phyloP scores from a whole-genome alignment of 2,888 invertebrate genomes.

The Nymphalis c-album region DNA sequence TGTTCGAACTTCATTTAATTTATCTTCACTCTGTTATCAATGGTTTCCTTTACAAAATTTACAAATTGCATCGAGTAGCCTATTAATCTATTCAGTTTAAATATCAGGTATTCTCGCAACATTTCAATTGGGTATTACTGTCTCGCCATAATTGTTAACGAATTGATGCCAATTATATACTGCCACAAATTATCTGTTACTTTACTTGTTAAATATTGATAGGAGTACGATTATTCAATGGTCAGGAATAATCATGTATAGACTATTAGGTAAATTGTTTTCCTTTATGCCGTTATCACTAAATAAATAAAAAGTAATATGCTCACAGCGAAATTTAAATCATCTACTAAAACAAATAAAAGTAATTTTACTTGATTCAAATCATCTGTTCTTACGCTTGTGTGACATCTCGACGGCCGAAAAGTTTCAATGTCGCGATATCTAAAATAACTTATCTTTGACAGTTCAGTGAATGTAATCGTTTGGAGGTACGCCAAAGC shows the following conservation, averaged over 20 bases:
- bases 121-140: constrained; percentile 13
- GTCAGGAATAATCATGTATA: background rate
- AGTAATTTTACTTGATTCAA: constrained; percentile 20
- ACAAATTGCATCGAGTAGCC: background rate
- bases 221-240: background rate
- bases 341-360: background rate
- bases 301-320: background rate
- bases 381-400: constrained; percentile 39
- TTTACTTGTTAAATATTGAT: too few species aligned
- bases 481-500: constrained; percentile 67
- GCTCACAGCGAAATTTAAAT: background rate
- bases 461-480: constrained; percentile 78
- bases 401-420: constrained; percentile 41
- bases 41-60: background rate
- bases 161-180: constrained; percentile 14
- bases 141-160: constrained; percentile 7
- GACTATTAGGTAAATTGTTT: background rate
- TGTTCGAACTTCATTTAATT: too few species aligned
- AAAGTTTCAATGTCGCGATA: constrained; percentile 74
- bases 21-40: too few species aligned
- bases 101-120: constrained; percentile 4
- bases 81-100: background rate
- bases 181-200: too few species aligned
- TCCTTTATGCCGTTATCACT: background rate
- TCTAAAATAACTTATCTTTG: constrained; percentile 81